phyloP scores from a whole-genome alignment of 2,888 invertebrate species.

The Ochlodes sylvanus region DNA sequence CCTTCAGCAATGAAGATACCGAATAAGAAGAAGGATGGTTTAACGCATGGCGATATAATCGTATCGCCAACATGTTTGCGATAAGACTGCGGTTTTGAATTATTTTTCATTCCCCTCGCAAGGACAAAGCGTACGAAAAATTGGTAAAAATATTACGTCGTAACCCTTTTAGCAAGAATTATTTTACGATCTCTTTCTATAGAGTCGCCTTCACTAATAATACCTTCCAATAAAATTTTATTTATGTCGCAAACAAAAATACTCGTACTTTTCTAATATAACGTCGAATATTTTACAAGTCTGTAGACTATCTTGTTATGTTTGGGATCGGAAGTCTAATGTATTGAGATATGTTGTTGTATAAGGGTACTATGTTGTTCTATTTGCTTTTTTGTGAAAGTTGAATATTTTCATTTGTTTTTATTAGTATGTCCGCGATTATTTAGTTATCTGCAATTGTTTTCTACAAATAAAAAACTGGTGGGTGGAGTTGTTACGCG shows the following conservation, averaged over 20 bases:
- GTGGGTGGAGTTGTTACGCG: no score
- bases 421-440: no score
- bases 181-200: constrained; percentile 27
- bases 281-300: constrained; percentile 9
- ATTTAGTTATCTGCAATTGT: no score
- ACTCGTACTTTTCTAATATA: not conserved
- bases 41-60: no score
- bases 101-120: constrained; percentile 17
- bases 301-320: not conserved
- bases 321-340: no score
- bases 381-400: no score
- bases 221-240: constrained; percentile 22
- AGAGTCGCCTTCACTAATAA: constrained; percentile 17
- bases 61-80: not conserved
- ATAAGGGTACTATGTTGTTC: no score
- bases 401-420: no score
- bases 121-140: constrained; percentile 20
- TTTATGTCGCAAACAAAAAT: constrained; percentile 14
- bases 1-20: no score
- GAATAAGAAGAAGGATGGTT: no score
- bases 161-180: constrained; percentile 29
- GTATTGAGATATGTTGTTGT: no score
- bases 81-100: not conserved
- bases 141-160: constrained; percentile 27
- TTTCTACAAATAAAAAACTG: no score